These are phyloP conservation scores for Rhinophrynus dorsalis DNA, from an alignment of 2,797 vertebrate genomes.

Conservation along the genomic window DNA sequence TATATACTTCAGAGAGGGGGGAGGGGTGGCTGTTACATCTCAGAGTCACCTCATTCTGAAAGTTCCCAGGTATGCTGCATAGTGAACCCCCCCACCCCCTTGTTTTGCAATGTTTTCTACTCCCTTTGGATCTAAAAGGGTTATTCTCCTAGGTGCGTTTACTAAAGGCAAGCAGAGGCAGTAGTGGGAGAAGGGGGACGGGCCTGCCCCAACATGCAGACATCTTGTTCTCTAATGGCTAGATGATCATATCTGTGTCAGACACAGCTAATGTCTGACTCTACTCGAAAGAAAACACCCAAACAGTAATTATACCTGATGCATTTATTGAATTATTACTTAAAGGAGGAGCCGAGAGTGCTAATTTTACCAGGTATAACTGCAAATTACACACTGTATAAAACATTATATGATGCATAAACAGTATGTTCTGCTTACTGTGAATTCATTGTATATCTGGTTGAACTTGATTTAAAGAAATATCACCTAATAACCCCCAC, in stretches of 20 bases:
- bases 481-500: no score
- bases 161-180: no score
- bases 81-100: no score
- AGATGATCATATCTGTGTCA: slow-evolving; percentile 29
- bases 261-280: slow-evolving; percentile 20
- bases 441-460: background rate
- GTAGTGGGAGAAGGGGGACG: no score
- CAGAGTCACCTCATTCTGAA: no score
- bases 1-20: no score
- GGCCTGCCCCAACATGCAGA: slow-evolving; percentile 24
- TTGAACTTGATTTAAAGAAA: slow-evolving; percentile 8
- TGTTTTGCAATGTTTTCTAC: no score
- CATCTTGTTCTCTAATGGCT: background rate
- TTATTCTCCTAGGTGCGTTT: no score
- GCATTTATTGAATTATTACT: slow-evolving; percentile 42
- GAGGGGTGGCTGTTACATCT: no score
- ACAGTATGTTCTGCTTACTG: slow-evolving; percentile 6
- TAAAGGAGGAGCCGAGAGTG: slow-evolving; percentile 19
- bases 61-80: no score
- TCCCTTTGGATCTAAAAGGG: no score
- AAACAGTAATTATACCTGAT: slow-evolving; percentile 39
- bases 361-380: slow-evolving; percentile 36
- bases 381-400: slow-evolving; percentile 40
- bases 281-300: slow-evolving; percentile 17
- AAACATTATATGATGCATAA: slow-evolving; percentile 28